Evolutionary conservation across 1,140 invertebrate species (phyloP), one percentile per base, ranked within the genome.

Genomic region (Cydia splendana): DNA sequence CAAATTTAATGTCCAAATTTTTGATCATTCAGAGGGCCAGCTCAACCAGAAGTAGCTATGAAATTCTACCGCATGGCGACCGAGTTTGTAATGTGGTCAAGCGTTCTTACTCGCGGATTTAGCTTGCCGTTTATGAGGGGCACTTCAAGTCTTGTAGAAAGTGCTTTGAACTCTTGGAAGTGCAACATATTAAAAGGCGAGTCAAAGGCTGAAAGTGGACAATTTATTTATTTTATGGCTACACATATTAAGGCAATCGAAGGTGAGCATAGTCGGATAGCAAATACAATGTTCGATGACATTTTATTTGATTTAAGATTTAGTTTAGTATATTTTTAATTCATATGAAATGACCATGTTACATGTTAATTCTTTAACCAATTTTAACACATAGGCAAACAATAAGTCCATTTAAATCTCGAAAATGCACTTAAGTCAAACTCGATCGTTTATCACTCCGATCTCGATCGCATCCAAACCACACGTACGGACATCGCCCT

Each of bases 401-500:
- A 53, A 12, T 4, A 48, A 48, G 4, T 7, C 45, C 45, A 45
- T 45, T 45, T 0, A 45, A 45, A 12, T 45, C 42, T 45, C 42
- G 4, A 45, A 13, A 45, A 34, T 34, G 42, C 42, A 10, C 42
- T 13, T 45, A 48, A 48, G 51, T 53, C n/a, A 71, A 71, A 71
- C 67, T 71, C 67, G 9, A 34, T 45, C 30, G 15, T 71, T 71
- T 71, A 71, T 71, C 67, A 71, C 67, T 42, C 34, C 1, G 7
- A 71, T 71, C 67, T 71, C 67, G 67, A 42, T 38, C 67, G 38
- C 30, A 38, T 38, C 51, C 53, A 76, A 75, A 76, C 75, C 77
- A 81, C 74, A 75, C 51, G 79, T 78, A 81, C 45, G 71, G 76
- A n/a, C 51, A 69, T 34, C 79, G 78, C n/a, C 30, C 75, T 79